Base-by-base conservation (phyloP, 53 echinoderm and acorn worm genomes). In the Antedon mediterranea region DNA sequence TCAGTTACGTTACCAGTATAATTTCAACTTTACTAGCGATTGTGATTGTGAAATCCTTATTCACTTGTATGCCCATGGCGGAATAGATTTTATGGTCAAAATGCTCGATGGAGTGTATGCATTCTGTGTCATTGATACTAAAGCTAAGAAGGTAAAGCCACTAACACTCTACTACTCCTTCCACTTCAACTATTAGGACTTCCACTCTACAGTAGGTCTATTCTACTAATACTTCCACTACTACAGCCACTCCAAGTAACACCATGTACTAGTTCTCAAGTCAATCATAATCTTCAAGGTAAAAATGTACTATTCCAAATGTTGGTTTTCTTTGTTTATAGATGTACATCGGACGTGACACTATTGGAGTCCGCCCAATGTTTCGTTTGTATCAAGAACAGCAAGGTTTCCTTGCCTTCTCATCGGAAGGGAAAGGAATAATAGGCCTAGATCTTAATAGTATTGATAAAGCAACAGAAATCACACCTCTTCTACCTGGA, bases 51-150 rank as follows among this genome's bases (percentile, higher is more conserved):
- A 92, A 71, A 80, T 87, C 31, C 89, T 92, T 20, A 87, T 92
- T 34, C 93, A 92, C 78, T 82, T 93, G 15, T 93, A 87, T 74
- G 81, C 73, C 76, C 80, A 90, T 32, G 81, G 85, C 13, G 93
- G 93, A 14, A 85, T 83, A 15, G 86, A 93, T 77, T 85, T 81
- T 30, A 90, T 90, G 18, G 90, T 89, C 18, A 82, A 90, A 0
- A 85, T 87, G 84, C 76, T 93, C 74, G 93, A 93, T 76, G 93
- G 93, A 8, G 90, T 93, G 71, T 93, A 87, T 73, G 93, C 93
- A 15, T 93, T 93, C 86, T 87, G 87, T 72, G 27, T 93, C 28
- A 75, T 93, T n/a, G 93, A 93, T 78, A 93, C 93, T 31, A 77
- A 71, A 43, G 82, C 82, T 15, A 91, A 82, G 43, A 91, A 88